A percentile compares a stretch with the other conserved stretches of the same genome.
Evolutionary conservation across 2,113 vertebrate genomes (phyloP).

Genomic region (Ploceus nigricollis): DNA sequence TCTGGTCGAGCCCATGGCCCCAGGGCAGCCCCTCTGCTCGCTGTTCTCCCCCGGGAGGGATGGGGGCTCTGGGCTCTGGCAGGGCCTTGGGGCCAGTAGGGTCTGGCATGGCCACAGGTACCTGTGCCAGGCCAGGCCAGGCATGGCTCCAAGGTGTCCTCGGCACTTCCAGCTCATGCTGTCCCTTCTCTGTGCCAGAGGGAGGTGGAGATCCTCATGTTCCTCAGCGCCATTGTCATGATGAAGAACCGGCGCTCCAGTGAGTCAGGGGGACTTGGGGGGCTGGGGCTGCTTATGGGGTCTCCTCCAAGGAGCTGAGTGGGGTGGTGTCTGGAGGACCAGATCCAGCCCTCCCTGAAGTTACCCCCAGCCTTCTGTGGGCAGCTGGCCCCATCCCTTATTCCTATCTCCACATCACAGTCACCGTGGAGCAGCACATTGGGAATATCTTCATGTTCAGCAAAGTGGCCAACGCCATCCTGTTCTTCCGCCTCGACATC

Average conservation of each 20-base stretch:
- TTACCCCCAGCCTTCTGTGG: neutral
- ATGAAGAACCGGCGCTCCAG: slow-evolving; percentile 98
- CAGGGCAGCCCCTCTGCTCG: neutral
- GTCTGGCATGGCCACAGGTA: neutral
- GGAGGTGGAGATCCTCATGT: slow-evolving; percentile 97
- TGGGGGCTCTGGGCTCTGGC: neutral
- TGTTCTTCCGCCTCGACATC: slow-evolving; percentile 94
- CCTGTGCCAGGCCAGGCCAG: neutral
- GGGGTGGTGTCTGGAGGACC: neutral
- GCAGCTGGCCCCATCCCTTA: neutral
- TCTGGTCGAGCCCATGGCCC: accelerated
- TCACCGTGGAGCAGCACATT: slow-evolving; percentile 91
- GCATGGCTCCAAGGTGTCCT: neutral
- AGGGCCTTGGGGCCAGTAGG: neutral
- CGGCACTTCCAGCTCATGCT: neutral
- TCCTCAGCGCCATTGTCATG: slow-evolving; percentile 96
- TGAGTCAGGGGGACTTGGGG: slow-evolving; percentile 61
- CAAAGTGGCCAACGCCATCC: slow-evolving; percentile 91
- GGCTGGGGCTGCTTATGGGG: neutral
- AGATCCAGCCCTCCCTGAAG: neutral
- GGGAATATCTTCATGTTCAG: slow-evolving; percentile 97
- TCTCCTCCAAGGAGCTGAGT: neutral
- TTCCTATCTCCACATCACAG: slow-evolving; percentile 45
- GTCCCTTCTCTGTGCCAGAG: slow-evolving; percentile 71
- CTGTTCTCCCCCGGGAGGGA: neutral